Conservation (phyloP, 2,113 vertebrate species). For the Triplophysa tibetana region DNA sequence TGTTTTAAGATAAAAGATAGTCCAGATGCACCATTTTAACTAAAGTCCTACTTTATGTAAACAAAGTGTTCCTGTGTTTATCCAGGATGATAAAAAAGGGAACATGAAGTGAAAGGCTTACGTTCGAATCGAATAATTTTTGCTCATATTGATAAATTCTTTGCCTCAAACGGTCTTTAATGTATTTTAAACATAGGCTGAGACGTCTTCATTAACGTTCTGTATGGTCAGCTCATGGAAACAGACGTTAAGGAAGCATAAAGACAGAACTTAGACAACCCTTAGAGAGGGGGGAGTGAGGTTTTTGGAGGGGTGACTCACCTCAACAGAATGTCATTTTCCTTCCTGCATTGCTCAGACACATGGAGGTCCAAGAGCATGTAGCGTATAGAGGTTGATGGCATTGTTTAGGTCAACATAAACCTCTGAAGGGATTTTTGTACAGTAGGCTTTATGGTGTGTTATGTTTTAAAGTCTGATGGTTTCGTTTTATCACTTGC, state of each 20-base stretch:
- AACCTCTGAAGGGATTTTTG: too few relatives aligned
- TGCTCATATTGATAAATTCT: too few relatives aligned
- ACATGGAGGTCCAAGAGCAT: neutral
- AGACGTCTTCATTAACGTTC: neutral
- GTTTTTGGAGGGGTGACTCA: constrained; percentile 48
- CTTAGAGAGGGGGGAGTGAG: constrained; percentile 27
- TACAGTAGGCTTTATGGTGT: neutral
- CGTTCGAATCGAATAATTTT: too few relatives aligned
- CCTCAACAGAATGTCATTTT: constrained; percentile 39
- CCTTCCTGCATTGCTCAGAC: constrained; percentile 11
- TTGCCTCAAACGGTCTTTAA: too few relatives aligned
- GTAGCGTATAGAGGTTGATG: neutral
- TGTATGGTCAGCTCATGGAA: neutral
- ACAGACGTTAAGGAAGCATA: neutral
- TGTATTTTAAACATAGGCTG: neutral
- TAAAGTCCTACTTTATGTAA: neutral
- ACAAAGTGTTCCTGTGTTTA: neutral
- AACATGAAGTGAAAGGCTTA: neutral
- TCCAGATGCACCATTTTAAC: constrained; percentile 39
- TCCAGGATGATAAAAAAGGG: neutral
- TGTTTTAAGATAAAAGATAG: constrained; percentile 5
- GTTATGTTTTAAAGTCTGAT: neutral
- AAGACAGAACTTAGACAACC: constrained; percentile 1
- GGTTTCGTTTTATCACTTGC: neutral
- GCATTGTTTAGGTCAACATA: neutral